Conservation (phyloP, 2,888 invertebrate species). For the Rhamphomyia laevipes region DNA sequence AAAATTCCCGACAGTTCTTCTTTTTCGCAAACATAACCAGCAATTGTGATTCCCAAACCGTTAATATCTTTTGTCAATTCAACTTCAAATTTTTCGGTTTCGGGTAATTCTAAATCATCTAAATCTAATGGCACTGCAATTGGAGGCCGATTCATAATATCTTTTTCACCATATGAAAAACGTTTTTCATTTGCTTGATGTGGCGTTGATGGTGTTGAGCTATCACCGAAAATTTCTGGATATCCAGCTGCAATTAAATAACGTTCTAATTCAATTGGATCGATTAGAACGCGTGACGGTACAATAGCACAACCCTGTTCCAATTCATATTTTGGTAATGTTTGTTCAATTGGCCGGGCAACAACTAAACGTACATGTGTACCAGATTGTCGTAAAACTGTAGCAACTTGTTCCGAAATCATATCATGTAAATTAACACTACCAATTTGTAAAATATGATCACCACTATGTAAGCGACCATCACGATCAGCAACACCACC, state of each 20-base stretch:
- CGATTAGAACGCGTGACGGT: constrained; percentile 63
- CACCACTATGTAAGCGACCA: constrained; percentile 92
- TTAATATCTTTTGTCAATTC: constrained; percentile 88
- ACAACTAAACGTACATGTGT: constrained; percentile 90
- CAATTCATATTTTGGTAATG: constrained; percentile 42
- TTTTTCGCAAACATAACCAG: constrained; percentile 91
- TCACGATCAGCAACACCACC: constrained; percentile 97
- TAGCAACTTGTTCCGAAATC: constrained; percentile 96
- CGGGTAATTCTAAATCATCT: constrained; percentile 63
- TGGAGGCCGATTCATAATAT: constrained; percentile 23
- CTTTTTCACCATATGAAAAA: constrained; percentile 30
- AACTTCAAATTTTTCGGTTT: constrained; percentile 89
- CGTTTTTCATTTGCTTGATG: constrained; percentile 37
- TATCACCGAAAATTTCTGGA: constrained; percentile 58
- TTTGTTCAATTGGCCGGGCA: constrained; percentile 79
- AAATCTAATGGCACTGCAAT: constrained; percentile 33
- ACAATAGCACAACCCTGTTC: constrained; percentile 50
- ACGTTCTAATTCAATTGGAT: constrained; percentile 75
- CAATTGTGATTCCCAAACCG: constrained; percentile 90
- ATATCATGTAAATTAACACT: constrained; percentile 88
- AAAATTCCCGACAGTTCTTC: constrained; percentile 98
- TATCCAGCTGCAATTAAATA: constrained; percentile 76
- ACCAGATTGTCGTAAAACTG: constrained; percentile 88
- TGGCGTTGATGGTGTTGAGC: constrained; percentile 38
- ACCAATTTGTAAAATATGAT: constrained; percentile 93